Conservation (phyloP, 1,140 invertebrate species). For the Nephila pilipes region DNA sequence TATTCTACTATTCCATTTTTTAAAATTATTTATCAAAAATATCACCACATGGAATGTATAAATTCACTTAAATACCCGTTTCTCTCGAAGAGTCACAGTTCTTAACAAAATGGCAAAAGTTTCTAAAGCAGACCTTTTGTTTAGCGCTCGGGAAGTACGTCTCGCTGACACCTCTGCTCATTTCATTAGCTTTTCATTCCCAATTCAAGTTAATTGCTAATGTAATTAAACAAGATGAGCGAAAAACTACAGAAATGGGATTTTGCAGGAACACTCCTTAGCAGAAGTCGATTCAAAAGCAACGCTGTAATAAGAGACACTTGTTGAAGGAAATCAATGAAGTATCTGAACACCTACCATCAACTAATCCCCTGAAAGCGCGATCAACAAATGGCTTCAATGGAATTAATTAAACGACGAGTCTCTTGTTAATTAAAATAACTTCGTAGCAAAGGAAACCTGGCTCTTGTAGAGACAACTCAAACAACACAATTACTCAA, state of each 20-base stretch:
- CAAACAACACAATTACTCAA: background rate
- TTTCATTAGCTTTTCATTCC: background rate
- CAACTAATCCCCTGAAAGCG: background rate
- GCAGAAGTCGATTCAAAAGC: background rate
- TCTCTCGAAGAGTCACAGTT: background rate
- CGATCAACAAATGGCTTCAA: constrained; percentile 38
- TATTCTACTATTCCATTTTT: no score
- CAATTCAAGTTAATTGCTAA: background rate
- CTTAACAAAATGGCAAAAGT: background rate
- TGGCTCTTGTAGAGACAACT: background rate
- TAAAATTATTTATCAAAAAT: background rate
- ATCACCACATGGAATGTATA: background rate
- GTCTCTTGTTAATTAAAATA: constrained; percentile 19
- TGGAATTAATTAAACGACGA: constrained; percentile 28
- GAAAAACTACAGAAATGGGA: constrained; percentile 17
- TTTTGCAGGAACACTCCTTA: background rate
- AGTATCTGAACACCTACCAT: background rate
- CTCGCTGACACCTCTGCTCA: background rate
- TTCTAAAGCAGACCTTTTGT: background rate
- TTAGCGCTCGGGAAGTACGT: background rate
- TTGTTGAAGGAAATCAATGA: constrained; percentile 1
- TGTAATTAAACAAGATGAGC: background rate
- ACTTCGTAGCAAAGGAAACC: background rate
- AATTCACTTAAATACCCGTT: background rate
- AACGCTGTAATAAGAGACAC: background rate